A percentile compares a stretch with the other conserved stretches of the same genome.
Conservation (phyloP, 2,888 invertebrate species). For the Pyrochroa serraticornis region DNA sequence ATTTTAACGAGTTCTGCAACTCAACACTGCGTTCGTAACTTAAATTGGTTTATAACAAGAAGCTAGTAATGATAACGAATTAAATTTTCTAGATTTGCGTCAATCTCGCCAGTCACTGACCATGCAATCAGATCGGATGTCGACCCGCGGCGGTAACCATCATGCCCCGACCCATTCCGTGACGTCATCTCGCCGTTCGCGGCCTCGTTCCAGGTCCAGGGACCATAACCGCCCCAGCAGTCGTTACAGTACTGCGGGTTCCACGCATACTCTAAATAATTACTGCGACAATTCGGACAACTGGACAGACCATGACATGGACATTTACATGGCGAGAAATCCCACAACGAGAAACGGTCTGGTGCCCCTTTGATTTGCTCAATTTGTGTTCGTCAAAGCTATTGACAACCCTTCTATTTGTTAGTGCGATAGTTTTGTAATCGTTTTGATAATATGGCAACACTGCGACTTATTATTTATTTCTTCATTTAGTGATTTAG, state of each 20-base stretch:
- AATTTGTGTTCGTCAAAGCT: conserved; percentile 19
- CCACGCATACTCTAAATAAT: conserved; percentile 80
- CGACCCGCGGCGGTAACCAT: conserved; percentile 68
- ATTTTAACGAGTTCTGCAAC: no score
- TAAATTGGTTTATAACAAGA: no score
- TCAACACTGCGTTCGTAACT: no score
- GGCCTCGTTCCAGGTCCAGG: conserved; percentile 80
- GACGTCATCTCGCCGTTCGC: conserved; percentile 62
- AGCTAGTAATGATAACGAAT: not conserved
- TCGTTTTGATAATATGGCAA: not conserved
- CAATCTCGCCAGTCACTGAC: conserved; percentile 87
- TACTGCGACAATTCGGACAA: conserved; percentile 90
- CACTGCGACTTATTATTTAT: conserved; percentile 1
- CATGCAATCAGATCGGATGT: conserved; percentile 81
- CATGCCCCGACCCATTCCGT: conserved; percentile 61
- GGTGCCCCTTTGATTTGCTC: conserved; percentile 70
- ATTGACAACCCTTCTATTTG: conserved; percentile 8
- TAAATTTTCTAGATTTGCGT: conserved; percentile 68
- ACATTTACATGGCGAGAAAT: conserved; percentile 92
- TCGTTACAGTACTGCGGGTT: conserved; percentile 78
- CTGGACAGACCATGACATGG: conserved; percentile 96
- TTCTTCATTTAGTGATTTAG: not conserved
- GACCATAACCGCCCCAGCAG: conserved; percentile 75
- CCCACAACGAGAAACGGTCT: conserved; percentile 84
- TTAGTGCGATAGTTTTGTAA: not conserved